These are phyloP conservation scores for Caloenas nicobarica DNA, from an alignment of 2,113 vertebrate species.

Conservation along the genomic window DNA sequence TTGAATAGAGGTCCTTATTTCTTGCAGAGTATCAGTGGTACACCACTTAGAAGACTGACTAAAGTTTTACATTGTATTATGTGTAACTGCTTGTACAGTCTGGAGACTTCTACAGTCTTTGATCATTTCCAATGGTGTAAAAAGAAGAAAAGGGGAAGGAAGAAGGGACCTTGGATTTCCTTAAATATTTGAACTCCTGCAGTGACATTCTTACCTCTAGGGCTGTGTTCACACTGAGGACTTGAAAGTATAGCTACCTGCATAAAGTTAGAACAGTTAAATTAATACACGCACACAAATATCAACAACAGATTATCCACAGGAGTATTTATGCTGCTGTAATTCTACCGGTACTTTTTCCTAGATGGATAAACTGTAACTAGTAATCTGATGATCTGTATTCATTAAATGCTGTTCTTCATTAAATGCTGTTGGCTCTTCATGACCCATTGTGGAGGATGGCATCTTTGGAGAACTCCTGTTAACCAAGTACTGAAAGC, in stretches of 20 bases:
- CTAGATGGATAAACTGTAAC: background rate
- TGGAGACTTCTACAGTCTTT: background rate
- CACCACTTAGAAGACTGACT: background rate
- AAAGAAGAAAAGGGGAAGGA: background rate
- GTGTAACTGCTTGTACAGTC: background rate
- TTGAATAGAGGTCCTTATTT: background rate
- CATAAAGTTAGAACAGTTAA: background rate
- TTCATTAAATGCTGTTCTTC: background rate
- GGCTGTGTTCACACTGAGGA: rapidly evolving
- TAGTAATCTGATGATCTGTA: background rate
- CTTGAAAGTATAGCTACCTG: background rate
- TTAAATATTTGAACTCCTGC: background rate
- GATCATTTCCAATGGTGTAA: background rate
- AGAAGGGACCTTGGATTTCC: background rate
- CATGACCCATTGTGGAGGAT: background rate
- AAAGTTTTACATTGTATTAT: background rate
- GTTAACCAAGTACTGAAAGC: background rate
- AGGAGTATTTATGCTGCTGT: background rate
- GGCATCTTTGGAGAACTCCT: background rate
- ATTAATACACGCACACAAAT: background rate
- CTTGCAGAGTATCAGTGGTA: background rate
- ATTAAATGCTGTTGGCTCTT: background rate
- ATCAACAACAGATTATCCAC: background rate
- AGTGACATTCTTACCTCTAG: background rate
- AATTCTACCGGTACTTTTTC: background rate